Evolutionary conservation across 2,113 vertebrate genomes (phyloP).

Genomic region (Scomber colias): DNA sequence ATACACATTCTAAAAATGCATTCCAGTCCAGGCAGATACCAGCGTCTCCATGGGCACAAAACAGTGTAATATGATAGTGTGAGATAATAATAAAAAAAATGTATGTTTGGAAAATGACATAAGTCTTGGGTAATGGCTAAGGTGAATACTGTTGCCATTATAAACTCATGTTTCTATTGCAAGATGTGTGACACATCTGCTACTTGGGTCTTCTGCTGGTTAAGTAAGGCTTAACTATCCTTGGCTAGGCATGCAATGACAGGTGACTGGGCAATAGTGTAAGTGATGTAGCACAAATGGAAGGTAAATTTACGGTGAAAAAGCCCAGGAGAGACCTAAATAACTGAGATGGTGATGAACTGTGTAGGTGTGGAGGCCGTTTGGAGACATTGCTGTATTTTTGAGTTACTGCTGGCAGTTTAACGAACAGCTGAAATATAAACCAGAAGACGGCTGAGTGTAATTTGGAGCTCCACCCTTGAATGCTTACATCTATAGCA

Average conservation of each 20-base stretch:
- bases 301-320: conserved; percentile 60
- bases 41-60: conserved; percentile 8
- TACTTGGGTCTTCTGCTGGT: conserved; percentile 42
- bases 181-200: conserved; percentile 43
- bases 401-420: conserved; percentile 80
- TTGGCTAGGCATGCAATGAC: conserved; percentile 36
- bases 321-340: conserved; percentile 70
- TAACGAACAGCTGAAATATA: conserved; percentile 79
- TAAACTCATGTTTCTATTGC: conserved; percentile 28
- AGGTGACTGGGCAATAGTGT: conserved; percentile 58
- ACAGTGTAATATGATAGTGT: neutral
- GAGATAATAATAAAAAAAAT: conserved; percentile 20
- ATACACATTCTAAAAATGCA: conserved; percentile 58
- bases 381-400: conserved; percentile 66
- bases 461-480: conserved; percentile 62
- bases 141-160: conserved; percentile 6
- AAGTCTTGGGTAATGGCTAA: conserved; percentile 17
- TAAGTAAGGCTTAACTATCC: conserved; percentile 32
- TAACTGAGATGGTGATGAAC: conserved; percentile 63
- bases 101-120: conserved; percentile 38
- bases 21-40: conserved; percentile 42
- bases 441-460: conserved; percentile 73
- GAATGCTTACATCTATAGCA: conserved; percentile 43
- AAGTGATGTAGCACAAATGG: conserved; percentile 71
- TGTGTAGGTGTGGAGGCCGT: conserved; percentile 69